These are phyloP conservation scores for Paraescarpia echinospica DNA, from an alignment of 1,140 invertebrate species.

Conservation along the genomic window DNA sequence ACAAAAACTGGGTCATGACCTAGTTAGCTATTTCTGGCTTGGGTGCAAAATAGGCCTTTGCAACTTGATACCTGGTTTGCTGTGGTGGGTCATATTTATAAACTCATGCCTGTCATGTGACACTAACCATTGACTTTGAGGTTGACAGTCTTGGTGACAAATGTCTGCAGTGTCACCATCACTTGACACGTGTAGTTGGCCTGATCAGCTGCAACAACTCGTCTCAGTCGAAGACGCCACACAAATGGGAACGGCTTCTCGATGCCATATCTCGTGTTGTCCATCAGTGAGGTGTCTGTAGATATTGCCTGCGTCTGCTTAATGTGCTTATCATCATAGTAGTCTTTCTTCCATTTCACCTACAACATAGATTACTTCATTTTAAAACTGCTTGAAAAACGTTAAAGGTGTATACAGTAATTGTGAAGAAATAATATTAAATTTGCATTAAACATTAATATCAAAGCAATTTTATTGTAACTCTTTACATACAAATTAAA, in stretches of 20 bases:
- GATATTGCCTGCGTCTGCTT: not conserved
- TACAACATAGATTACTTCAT: not conserved
- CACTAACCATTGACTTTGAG: not conserved
- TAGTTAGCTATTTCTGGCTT: no score
- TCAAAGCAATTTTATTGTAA: no score
- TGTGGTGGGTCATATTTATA: no score
- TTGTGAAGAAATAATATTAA: no score
- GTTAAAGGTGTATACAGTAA: no score
- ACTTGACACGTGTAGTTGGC: not conserved
- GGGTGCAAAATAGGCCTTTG: no score
- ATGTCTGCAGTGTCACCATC: not conserved
- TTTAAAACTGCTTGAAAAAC: not conserved
- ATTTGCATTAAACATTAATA: no score
- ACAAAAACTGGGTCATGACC: no score
- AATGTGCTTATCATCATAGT: not conserved
- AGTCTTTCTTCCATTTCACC: not conserved
- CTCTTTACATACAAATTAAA: no score
- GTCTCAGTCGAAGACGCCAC: not conserved
- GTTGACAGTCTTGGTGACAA: constrained; percentile 4
- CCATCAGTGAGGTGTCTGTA: not conserved
- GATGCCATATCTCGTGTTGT: not conserved
- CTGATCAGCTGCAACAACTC: not conserved
- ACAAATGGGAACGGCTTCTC: not conserved
- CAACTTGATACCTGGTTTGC: no score
- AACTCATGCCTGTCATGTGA: no score